These are phyloP conservation scores for Caenorhabditis zanzibari DNA, from an alignment of 2,888 invertebrate genomes.

Conservation along the genomic window DNA sequence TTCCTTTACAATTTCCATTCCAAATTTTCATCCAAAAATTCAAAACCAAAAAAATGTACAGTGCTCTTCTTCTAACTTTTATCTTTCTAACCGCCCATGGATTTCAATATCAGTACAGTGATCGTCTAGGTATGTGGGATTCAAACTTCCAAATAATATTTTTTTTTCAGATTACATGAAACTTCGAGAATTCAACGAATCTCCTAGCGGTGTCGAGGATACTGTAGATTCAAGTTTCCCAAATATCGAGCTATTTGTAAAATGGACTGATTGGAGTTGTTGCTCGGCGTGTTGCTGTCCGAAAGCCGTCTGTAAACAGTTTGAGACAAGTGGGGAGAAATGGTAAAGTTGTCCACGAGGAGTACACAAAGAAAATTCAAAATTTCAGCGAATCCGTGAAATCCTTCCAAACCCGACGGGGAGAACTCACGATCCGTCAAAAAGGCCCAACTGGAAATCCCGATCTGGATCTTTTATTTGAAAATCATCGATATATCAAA, in stretches of 20 bases:
- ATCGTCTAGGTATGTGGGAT: background rate
- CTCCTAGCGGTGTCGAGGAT: conserved; percentile 18
- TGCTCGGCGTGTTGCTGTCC: conserved; percentile 66
- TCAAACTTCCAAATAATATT: background rate
- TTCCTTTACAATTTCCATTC: background rate
- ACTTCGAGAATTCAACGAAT: conserved; percentile 29
- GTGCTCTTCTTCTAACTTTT: background rate
- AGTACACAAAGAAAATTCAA: no score
- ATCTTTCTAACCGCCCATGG: background rate
- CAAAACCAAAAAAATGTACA: conserved; percentile 20
- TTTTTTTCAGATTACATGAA: conserved; percentile 39
- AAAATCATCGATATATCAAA: background rate
- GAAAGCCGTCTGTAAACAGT: conserved; percentile 36
- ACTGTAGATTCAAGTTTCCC: conserved; percentile 7
- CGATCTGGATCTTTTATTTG: conserved; percentile 32
- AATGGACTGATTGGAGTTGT: conserved; percentile 61
- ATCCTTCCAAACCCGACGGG: conserved; percentile 29
- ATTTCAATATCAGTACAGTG: background rate
- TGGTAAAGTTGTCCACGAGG: conserved; percentile 14
- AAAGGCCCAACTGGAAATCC: conserved; percentile 21
- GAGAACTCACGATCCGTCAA: conserved; percentile 16
- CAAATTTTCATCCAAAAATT: background rate
- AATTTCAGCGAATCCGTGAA: conserved; percentile 32
- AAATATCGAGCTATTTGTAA: conserved; percentile 40
- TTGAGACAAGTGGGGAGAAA: conserved; percentile 31